Conservation (phyloP, 2,888 invertebrate species). For the Eurytoma adleriae region DNA sequence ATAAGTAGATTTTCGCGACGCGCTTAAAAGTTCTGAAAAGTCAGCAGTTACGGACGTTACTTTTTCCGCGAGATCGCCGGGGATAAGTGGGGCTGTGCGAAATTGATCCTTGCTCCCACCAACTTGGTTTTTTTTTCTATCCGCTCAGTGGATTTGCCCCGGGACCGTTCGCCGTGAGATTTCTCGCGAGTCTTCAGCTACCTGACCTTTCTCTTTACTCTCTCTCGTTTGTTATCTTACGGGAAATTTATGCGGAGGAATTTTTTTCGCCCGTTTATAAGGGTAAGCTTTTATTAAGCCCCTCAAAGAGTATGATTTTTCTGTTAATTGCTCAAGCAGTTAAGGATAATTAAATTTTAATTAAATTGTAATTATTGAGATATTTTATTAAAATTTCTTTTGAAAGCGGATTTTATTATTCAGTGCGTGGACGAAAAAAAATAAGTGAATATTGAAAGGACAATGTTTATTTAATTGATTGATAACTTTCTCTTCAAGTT, state of each 20-base stretch:
- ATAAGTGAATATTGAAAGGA: too few relatives aligned
- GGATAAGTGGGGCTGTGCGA: neutral
- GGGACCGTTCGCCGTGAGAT: neutral
- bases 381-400: neutral
- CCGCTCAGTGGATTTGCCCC: neutral
- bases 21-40: conserved; percentile 8
- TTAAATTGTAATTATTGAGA: neutral
- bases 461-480: too few relatives aligned
- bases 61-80: neutral
- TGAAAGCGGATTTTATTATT: neutral
- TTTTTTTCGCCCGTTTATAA: too few relatives aligned
- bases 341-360: neutral
- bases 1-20: neutral
- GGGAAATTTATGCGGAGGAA: too few relatives aligned
- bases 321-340: too few relatives aligned
- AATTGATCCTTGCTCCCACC: conserved; percentile 18
- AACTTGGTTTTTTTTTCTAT: conserved; percentile 17
- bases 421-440: too few relatives aligned
- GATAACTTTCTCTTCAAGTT: too few relatives aligned
- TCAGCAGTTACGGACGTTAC: neutral
- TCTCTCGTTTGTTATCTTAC: too few relatives aligned
- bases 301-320: too few relatives aligned
- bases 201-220: neutral
- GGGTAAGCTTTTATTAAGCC: too few relatives aligned
- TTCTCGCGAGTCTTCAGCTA: neutral